Evolutionary conservation across 2,888 invertebrate species (phyloP).

Genomic region (Chymomyza procnemis): DNA sequence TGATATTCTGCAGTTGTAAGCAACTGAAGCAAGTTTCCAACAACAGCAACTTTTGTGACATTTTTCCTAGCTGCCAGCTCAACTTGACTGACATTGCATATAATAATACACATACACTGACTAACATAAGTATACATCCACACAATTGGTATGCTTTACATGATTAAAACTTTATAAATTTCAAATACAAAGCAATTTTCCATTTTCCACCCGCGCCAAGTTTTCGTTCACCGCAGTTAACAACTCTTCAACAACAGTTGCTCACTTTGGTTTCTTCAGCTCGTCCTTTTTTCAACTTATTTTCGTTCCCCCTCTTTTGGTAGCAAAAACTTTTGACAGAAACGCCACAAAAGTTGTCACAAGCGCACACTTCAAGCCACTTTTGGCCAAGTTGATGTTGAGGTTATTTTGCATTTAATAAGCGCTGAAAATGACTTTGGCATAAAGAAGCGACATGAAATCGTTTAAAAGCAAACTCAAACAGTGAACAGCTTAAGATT

Average conservation of each 20-base stretch:
- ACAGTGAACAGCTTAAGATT: too few relatives aligned
- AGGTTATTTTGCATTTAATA: slow-evolving; percentile 48
- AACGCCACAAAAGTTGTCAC: slow-evolving; percentile 51
- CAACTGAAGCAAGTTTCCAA: too few relatives aligned
- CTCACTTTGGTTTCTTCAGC: too few relatives aligned
- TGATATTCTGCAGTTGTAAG: too few relatives aligned
- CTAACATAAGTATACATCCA: too few relatives aligned
- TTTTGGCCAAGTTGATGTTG: slow-evolving; percentile 50
- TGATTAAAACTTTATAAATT: slow-evolving; percentile 56
- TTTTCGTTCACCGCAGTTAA: slow-evolving; percentile 7
- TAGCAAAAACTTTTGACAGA: slow-evolving; percentile 45
- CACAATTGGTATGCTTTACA: slow-evolving; percentile 46
- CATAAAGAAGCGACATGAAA: too few relatives aligned
- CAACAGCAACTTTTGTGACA: too few relatives aligned
- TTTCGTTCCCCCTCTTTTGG: neutral
- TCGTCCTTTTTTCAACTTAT: neutral
- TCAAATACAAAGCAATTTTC: slow-evolving; percentile 23
- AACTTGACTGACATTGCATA: too few relatives aligned
- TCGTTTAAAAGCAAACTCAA: too few relatives aligned
- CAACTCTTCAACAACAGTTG: slow-evolving; percentile 13
- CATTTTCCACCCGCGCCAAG: neutral
- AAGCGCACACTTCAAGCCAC: slow-evolving; percentile 35
- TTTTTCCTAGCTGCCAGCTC: too few relatives aligned
- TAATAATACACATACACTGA: too few relatives aligned
- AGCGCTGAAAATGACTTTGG: slow-evolving; percentile 2